Evolutionary conservation across 2,113 vertebrate genomes (phyloP), one percentile per base, ranked within the genome.

Genomic region (Heliornis fulica): DNA sequence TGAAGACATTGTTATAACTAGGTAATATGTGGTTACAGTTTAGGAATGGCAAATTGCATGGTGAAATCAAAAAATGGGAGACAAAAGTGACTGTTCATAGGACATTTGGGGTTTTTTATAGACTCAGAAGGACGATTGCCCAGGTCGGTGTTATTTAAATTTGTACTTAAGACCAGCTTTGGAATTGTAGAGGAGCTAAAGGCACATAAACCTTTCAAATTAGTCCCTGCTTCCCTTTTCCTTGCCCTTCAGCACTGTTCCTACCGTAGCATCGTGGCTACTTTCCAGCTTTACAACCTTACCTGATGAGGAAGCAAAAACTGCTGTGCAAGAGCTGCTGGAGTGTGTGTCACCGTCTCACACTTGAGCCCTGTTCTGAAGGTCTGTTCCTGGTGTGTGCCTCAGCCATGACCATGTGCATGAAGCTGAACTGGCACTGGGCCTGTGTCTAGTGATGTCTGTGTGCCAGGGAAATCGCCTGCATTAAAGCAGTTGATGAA

Each of bases 141-240:
- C 89, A 78, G 83, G 89, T 92, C 69, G 4, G 40, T 66, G 64
- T 81, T 93, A 93, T 91, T 97, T 89, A 89, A 96, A 93, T 94
- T 94, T 93, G 89, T 94, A 36, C 91, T 94, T 93, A 78, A 96
- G 86, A 78, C 87, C 86, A 89, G 89, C 72, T 94, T 84, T 93
- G 87, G 87, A 93, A 93, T 94, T 87, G 82, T 1, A 45, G 82
- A 64, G 90, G 13, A 87, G 36, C 92, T 97, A 87, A 97, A 93
- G 84, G 87, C 87, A 84, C 87, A 89, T 96, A 96, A 97, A 95
- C 51, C 53, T 90, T 87, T 43, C 70, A 85, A 93, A 97, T 94
- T 66, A 94, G 87, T 96, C 96, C 93, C 95, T 89, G 65, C 56
- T 96, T 95, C 69, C 92, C 74, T 91, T 93, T 96, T 93, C 84